phyloP scores from a whole-genome alignment of 2,888 invertebrate genomes.

The Andrena hattorfiana region DNA sequence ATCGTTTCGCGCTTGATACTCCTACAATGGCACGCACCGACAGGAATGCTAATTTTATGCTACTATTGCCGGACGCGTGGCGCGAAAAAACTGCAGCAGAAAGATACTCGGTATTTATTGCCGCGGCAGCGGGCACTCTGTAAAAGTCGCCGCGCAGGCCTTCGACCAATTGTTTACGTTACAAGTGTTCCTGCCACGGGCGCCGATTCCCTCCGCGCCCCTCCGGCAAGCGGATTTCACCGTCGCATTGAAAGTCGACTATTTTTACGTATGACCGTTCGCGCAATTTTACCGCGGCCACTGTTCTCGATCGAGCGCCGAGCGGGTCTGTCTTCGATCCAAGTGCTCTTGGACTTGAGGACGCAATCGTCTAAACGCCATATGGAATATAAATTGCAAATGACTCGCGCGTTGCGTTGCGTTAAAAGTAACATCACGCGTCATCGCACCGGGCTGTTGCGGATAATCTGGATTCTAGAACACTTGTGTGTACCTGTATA shows the following conservation, averaged over 20 bases:
- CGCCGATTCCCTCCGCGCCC: neutral
- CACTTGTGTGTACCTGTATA: constrained; percentile 15
- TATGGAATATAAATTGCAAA: neutral
- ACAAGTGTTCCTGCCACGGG: neutral
- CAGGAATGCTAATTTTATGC: constrained; percentile 46
- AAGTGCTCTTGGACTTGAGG: neutral
- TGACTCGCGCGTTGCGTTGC: neutral
- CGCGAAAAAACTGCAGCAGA: constrained; percentile 14
- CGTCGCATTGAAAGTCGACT: neutral
- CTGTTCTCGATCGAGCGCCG: neutral
- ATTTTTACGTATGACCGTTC: neutral
- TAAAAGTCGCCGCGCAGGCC: neutral
- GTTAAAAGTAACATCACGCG: constrained; percentile 10
- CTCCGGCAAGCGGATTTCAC: neutral
- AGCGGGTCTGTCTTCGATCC: neutral
- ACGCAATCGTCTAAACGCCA: neutral
- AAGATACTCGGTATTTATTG: constrained; percentile 14
- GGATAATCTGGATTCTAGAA: constrained; percentile 60
- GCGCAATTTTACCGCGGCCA: neutral
- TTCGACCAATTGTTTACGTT: constrained; percentile 17
- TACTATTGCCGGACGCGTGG: neutral
- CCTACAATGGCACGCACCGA: constrained; percentile 21
- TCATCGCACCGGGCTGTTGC: constrained; percentile 36
- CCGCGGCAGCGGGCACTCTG: neutral
- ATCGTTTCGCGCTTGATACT: neutral